Conservation (phyloP, 2,797 vertebrate species). For the Sparidentex hasta region DNA sequence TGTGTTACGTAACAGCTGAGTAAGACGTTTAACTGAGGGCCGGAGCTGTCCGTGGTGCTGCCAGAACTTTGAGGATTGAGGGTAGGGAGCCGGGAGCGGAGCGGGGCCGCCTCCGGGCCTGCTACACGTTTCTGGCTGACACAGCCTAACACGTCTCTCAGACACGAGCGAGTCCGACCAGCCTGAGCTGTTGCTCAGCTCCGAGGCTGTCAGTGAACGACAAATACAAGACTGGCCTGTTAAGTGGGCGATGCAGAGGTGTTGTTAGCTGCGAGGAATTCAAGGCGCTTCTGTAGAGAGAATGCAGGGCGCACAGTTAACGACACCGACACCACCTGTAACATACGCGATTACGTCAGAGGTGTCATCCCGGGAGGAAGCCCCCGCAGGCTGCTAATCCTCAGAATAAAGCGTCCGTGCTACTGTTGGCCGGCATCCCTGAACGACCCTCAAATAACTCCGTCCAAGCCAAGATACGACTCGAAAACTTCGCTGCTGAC, state of each 20-base stretch:
- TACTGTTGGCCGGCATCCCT: neutral
- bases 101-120: neutral
- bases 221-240: neutral
- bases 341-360: slow-evolving; percentile 28
- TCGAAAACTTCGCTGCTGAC: neutral
- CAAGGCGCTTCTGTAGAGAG: fast-evolving
- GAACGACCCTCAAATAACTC: neutral
- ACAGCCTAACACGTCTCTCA: neutral
- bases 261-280: neutral
- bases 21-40: neutral
- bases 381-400: slow-evolving; percentile 35
- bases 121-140: neutral
- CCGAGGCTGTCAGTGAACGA: neutral
- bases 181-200: neutral
- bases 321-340: slow-evolving; percentile 31
- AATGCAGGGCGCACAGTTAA: neutral
- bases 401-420: slow-evolving; percentile 16
- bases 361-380: neutral
- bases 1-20: slow-evolving; percentile 3
- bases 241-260: neutral
- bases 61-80: slow-evolving; percentile 35
- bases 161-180: slow-evolving; percentile 1
- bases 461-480: neutral
- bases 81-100: neutral
- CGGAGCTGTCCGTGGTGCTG: slow-evolving; percentile 87